Evolutionary conservation across 2,888 invertebrate species (phyloP).

Genomic region (Leucoptera coffeella): DNA sequence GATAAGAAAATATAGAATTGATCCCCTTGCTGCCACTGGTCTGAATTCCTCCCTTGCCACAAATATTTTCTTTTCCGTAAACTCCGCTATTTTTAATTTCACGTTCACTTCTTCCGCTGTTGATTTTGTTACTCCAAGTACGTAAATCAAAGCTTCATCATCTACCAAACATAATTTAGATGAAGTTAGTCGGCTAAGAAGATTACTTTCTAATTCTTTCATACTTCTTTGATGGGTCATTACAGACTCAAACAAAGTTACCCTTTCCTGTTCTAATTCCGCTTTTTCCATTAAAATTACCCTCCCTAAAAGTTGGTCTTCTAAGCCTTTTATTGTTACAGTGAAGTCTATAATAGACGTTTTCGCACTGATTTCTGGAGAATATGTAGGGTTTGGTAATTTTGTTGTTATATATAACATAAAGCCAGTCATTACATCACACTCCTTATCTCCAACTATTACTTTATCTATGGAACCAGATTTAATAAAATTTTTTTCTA

Average conservation of each 20-base stretch:
- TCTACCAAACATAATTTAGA: conserved; percentile 92
- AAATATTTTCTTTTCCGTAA: conserved; percentile 91
- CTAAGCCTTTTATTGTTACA: conserved; percentile 92
- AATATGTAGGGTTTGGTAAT: conserved; percentile 91
- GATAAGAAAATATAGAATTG: conserved; percentile 90
- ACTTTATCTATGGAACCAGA: conserved; percentile 95
- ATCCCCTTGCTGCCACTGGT: conserved; percentile 90
- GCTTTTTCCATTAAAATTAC: conserved; percentile 96
- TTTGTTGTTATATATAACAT: conserved; percentile 95
- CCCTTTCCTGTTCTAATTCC: conserved; percentile 90
- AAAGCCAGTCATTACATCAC: conserved; percentile 93
- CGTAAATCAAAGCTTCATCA: conserved; percentile 89
- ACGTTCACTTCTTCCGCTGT: conserved; percentile 94
- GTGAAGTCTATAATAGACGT: conserved; percentile 97
- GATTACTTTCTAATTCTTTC: conserved; percentile 91
- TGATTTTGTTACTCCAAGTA: conserved; percentile 77
- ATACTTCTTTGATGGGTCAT: conserved; percentile 94
- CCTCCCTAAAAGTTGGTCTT: conserved; percentile 88
- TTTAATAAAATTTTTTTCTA: conserved; percentile 96
- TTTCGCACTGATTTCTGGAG: conserved; percentile 94
- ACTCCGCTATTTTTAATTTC: conserved; percentile 85
- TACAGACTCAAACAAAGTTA: conserved; percentile 89
- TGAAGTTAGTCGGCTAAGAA: conserved; percentile 85
- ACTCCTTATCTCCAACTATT: conserved; percentile 92
- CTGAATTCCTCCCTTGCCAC: conserved; percentile 92